These are phyloP conservation scores for Drosophila parthenogenetica DNA, from an alignment of 2,888 invertebrate species.

Conservation along the genomic window DNA sequence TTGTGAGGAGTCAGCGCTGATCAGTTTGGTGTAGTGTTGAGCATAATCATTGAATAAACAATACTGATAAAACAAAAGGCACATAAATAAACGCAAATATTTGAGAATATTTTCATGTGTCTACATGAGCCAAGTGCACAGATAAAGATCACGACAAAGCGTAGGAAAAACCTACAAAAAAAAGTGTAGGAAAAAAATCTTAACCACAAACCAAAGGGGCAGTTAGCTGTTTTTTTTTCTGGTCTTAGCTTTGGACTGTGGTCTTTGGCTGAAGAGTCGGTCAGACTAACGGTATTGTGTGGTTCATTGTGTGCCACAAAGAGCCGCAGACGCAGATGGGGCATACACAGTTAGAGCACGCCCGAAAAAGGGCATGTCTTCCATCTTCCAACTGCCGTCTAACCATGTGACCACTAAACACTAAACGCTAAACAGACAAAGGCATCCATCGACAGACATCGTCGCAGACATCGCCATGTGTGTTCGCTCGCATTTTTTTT, in stretches of 20 bases:
- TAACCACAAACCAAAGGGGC: conserved; percentile 35
- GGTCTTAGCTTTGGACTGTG: conserved; percentile 30
- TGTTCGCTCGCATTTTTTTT: conserved; percentile 47
- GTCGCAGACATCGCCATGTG: conserved; percentile 66
- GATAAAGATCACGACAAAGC: conserved; percentile 68
- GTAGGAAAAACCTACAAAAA: not conserved
- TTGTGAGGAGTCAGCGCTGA: conserved; percentile 21
- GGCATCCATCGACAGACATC: conserved; percentile 61
- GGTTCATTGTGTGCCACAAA: conserved; percentile 55
- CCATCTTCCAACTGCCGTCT: conserved; percentile 34
- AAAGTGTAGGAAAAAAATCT: conserved; percentile 25
- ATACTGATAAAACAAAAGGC: conserved; percentile 75
- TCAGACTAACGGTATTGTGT: conserved; percentile 68
- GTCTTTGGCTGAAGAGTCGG: conserved; percentile 42
- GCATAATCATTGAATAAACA: conserved; percentile 74
- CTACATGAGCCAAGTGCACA: conserved; percentile 59
- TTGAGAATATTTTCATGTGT: conserved; percentile 61
- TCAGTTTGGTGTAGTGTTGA: conserved; percentile 18
- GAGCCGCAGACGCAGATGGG: conserved; percentile 43
- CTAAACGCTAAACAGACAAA: conserved; percentile 37
- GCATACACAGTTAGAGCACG: conserved; percentile 52
- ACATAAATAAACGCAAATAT: conserved; percentile 75
- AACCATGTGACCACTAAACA: conserved; percentile 39
- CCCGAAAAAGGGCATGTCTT: conserved; percentile 76
- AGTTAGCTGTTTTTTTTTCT: conserved; percentile 30